Evolutionary conservation across 2,113 vertebrate species (phyloP).

Genomic region (Malurus alboscapulatus): DNA sequence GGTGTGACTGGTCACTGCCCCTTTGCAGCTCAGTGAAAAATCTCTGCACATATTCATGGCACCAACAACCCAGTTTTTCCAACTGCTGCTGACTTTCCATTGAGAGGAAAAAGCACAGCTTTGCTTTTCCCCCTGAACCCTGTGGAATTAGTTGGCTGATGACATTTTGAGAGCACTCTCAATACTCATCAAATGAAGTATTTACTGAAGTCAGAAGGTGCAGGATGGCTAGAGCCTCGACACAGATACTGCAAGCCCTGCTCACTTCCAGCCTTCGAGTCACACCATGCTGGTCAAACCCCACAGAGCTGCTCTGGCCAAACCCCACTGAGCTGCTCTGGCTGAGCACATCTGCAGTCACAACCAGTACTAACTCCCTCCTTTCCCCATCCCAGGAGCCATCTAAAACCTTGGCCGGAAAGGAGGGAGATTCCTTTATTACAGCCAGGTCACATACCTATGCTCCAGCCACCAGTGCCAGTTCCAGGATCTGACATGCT

Average conservation of each 20-base stretch:
- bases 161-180: rapidly evolving
- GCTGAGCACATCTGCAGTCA: not conserved
- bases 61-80: not conserved
- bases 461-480: slow-evolving; percentile 82
- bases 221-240: not conserved
- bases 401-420: not conserved
- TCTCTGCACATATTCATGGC: rapidly evolving
- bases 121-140: not conserved
- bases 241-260: not conserved
- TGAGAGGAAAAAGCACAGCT: not conserved
- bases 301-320: not conserved
- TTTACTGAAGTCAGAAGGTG: not conserved
- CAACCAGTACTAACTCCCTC: not conserved
- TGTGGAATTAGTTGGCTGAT: not conserved
- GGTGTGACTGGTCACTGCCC: not conserved
- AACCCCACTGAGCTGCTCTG: not conserved
- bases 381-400: not conserved
- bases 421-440: not conserved
- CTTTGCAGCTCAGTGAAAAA: not conserved
- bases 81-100: not conserved
- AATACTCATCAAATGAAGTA: rapidly evolving
- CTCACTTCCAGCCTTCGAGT: not conserved
- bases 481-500: slow-evolving; percentile 90
- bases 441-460: slow-evolving; percentile 71
- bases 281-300: not conserved